Conservation (phyloP, 2,888 invertebrate genomes). For the Oligia fasciuncula region DNA sequence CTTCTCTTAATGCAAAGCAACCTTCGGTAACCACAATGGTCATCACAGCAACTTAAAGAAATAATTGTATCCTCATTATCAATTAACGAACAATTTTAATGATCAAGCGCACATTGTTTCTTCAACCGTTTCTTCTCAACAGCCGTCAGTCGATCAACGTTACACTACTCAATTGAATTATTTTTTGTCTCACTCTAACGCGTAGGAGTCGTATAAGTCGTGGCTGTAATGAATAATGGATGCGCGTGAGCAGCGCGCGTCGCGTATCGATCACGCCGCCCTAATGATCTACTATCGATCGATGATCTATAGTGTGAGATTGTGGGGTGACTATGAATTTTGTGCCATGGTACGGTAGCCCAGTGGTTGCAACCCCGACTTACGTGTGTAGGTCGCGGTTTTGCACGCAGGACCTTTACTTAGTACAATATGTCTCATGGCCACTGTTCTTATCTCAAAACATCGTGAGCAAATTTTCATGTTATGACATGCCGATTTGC, state of each 20-base stretch:
- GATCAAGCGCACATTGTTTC: slow-evolving; percentile 36
- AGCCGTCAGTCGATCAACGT: slow-evolving; percentile 54
- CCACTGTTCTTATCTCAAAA: background rate
- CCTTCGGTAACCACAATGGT: background rate
- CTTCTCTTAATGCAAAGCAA: background rate
- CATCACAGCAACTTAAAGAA: background rate
- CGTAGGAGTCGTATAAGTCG: slow-evolving; percentile 48
- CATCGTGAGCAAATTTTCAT: background rate
- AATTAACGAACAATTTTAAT: slow-evolving; percentile 55
- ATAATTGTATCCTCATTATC: slow-evolving; percentile 7
- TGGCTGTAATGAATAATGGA: slow-evolving; percentile 58
- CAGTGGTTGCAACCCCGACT: background rate
- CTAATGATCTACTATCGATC: slow-evolving; percentile 69
- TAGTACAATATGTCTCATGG: no score
- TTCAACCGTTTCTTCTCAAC: slow-evolving; percentile 30
- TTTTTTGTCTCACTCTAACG: slow-evolving; percentile 54
- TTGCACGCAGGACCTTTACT: background rate
- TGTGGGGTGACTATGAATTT: slow-evolving; percentile 42
- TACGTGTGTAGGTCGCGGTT: no score
- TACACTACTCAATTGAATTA: slow-evolving; percentile 61
- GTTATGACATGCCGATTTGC: background rate
- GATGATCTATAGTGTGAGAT: slow-evolving; percentile 63
- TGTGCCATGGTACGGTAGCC: background rate
- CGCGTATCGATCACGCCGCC: slow-evolving; percentile 66
- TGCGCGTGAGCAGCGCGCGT: slow-evolving; percentile 60